These are phyloP conservation scores for Porphyrio hochstetteri DNA, from an alignment of 2,113 vertebrate species.

Conservation along the genomic window DNA sequence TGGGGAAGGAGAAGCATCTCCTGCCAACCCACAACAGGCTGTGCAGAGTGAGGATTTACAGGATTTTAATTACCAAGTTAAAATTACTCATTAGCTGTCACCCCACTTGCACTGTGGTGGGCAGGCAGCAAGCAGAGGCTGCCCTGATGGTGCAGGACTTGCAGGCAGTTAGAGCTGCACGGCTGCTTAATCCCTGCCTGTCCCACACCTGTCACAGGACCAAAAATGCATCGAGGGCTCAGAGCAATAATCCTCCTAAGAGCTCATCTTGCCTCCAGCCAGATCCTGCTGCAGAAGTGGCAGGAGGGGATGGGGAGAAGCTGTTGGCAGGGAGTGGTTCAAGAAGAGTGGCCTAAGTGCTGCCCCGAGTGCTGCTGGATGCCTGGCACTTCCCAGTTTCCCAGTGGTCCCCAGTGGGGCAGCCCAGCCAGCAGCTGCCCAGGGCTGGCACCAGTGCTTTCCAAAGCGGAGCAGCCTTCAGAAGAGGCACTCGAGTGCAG, in stretches of 20 bases:
- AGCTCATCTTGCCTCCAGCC: slow-evolving; percentile 25
- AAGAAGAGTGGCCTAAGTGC: accelerated
- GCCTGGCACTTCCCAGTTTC: background rate
- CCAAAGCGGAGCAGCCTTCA: background rate
- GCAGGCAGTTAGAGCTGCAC: background rate
- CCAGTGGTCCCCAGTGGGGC: background rate
- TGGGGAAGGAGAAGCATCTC: background rate
- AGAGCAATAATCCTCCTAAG: slow-evolving; percentile 57
- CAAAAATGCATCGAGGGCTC: background rate
- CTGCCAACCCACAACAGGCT: background rate
- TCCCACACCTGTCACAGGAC: background rate
- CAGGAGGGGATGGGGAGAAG: background rate
- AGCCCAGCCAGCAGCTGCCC: background rate
- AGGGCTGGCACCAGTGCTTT: background rate
- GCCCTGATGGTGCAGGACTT: background rate
- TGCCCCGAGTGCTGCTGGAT: background rate
- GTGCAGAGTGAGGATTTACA: background rate
- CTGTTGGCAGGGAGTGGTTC: background rate
- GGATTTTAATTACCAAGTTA: slow-evolving; percentile 41
- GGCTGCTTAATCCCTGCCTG: slow-evolving; percentile 15
- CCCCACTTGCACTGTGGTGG: background rate
- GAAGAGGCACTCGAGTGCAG: background rate
- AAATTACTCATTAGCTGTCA: slow-evolving; percentile 17
- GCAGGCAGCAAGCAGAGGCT: background rate
- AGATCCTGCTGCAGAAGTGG: background rate